phyloP scores from a whole-genome alignment of 2,797 vertebrate genomes.

The Brachyrhaphis roseni region DNA sequence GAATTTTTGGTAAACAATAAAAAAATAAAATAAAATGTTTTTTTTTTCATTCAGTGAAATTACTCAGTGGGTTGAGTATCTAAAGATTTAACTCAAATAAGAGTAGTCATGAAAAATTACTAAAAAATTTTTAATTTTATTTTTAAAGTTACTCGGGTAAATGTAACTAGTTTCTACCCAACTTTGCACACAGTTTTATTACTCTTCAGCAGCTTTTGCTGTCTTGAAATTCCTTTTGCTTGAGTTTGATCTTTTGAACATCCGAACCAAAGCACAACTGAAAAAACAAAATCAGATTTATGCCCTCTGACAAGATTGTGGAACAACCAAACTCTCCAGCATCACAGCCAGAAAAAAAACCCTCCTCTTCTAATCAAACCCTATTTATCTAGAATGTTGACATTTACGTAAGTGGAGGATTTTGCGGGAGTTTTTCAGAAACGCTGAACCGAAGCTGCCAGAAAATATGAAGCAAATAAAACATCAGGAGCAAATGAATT shows the following conservation, averaged over 20 bases:
- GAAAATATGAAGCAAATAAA: constrained; percentile 31
- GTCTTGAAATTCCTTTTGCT: not conserved
- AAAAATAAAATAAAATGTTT: too few species aligned
- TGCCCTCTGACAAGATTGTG: not conserved
- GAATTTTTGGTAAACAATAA: too few species aligned
- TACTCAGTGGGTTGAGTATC: too few species aligned
- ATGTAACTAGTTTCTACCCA: too few species aligned
- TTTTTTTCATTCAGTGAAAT: too few species aligned
- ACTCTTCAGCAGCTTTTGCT: not conserved
- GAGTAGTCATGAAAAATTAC: too few species aligned
- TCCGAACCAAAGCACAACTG: not conserved
- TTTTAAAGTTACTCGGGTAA: too few species aligned
- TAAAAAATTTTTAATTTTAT: too few species aligned
- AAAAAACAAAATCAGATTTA: not conserved
- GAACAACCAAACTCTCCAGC: not conserved
- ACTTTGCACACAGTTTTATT: not conserved
- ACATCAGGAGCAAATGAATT: constrained; percentile 34
- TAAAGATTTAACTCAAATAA: too few species aligned
- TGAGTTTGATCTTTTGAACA: not conserved
- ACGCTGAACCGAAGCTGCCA: constrained; percentile 8
- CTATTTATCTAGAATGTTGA: constrained; percentile 7
- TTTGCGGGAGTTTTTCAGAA: not conserved
- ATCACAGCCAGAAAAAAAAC: not conserved
- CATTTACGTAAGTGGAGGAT: constrained; percentile 1
- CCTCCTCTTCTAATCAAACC: not conserved